Conservation (phyloP, 92 coral and sea anemone species). For the Montipora capitata region DNA sequence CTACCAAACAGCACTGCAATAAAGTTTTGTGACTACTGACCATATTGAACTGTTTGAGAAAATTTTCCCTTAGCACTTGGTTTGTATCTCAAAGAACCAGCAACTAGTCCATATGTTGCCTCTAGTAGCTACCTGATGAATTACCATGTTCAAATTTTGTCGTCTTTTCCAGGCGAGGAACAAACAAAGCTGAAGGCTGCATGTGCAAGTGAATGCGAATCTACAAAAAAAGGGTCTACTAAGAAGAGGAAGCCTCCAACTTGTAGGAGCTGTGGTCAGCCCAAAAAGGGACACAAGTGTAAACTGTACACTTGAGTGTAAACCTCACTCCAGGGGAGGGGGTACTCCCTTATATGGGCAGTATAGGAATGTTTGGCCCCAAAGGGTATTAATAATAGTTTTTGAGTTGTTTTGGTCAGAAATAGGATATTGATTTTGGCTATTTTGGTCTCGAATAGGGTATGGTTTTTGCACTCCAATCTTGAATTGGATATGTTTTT, state of each 20-base stretch:
- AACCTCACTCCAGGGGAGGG: background rate
- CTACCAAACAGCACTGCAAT: constrained; percentile 1
- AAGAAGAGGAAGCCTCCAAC: constrained; percentile 45
- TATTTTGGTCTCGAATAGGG: too few relatives aligned
- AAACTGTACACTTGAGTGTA: constrained; percentile 19
- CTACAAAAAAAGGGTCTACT: constrained; percentile 14
- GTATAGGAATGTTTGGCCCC: too few relatives aligned
- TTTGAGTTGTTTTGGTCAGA: too few relatives aligned
- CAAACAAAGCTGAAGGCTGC: constrained; percentile 37
- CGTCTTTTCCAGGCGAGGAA: constrained; percentile 45
- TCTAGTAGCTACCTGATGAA: background rate
- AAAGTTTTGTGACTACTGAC: background rate
- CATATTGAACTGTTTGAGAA: constrained; percentile 5
- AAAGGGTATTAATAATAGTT: too few relatives aligned
- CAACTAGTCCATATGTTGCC: too few relatives aligned
- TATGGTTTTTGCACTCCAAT: too few relatives aligned
- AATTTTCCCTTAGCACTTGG: background rate
- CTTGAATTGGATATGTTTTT: too few relatives aligned
- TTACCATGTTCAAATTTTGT: constrained; percentile 1
- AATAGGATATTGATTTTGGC: too few relatives aligned
- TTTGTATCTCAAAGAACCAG: too few relatives aligned
- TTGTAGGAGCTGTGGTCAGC: constrained; percentile 48
- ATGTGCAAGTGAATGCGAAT: constrained; percentile 35
- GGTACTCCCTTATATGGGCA: constrained; percentile 3
- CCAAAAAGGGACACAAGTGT: constrained; percentile 45